Base-by-base conservation (phyloP, 2,797 vertebrate species). In the Enteromius anoplus region DNA sequence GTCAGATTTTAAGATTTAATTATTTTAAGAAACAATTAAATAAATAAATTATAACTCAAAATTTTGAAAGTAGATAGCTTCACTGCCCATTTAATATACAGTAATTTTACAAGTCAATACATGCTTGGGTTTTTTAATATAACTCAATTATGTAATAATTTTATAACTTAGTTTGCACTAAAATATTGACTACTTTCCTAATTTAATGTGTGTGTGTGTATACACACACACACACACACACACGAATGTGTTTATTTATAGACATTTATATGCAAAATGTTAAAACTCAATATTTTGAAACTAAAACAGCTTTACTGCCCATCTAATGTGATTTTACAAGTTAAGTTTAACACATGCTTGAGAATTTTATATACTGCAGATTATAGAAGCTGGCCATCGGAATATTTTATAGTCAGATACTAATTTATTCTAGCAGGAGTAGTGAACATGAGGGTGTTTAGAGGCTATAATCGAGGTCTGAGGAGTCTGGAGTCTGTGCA, bases 401-500 rank as follows among this genome's bases (percentile, higher is more conserved):
- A 72, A 81, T 37, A 73, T 47, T 15, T 81, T 42, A 51, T 51
- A 78, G 53, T 51, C 47, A 34, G 47, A 58, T 37, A 32, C 19
- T 81, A 34, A 72, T 81, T 62, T 75, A 83, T 75, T 84, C n/a
- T 47, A 45, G 65, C 65, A 75, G 47, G 21, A 62, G 65, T 68
- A 11, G 69, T 32, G 49, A 85, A 80, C 83, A 87, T 75, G 49
- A 70, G 51, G 47, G 55, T 80, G 64, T 8, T 55, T 60, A 55
- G 66, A 68, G 49, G 53, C 66, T 49, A 26, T 76, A 66, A 82
- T 73, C 37, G 49, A 64, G 58, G 78, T 79, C 66, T 40, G 58
- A 21, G 47, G 66, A 84, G 51, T 69, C 66, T 85, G 78, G 53
- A 51, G 60, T 80, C 49, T 70, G 78, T 64, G 86, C 88, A 81